Base-by-base conservation (phyloP, 2,888 invertebrate genomes). In the Eupithecia dodoneata region DNA sequence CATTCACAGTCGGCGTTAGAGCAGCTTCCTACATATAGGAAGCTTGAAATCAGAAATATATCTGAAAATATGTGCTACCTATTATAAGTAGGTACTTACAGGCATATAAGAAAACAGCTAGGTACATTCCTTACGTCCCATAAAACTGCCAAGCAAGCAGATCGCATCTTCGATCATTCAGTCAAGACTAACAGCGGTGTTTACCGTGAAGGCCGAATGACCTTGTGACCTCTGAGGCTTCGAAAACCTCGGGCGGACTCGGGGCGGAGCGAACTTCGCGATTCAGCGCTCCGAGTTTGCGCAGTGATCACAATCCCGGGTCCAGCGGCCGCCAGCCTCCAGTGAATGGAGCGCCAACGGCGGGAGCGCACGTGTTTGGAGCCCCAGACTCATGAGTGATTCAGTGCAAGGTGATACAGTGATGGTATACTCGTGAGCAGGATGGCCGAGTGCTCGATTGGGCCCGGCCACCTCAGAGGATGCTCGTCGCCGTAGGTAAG, bases 201-300 rank as follows among this genome's bases (percentile, higher is more conserved):
- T 80, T 86, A 84, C 84, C 84, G 87, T 86, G 86, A 87, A 85
- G 85, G 85, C 86, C 86, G 85, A 85, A 84, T 89, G 90, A 93
- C 93, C 93, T 92, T 93, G 90, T 93, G 94, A 94, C 94, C 94
- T 94, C 94, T 93, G 91, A 81, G 79, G 75, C 86, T 63, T 30
- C 63, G 63, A 42, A 18, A n/a, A 69, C 44, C 44, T 69, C 67
- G 67, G 45, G 2, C 4, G 42, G n/a, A 44, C 9, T 69, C 67
- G 67, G 67, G 44, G 45, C 44, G n/a, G 88, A 88, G 90, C 90
- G 84, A 86, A 88, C 89, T 76, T 88, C 88, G 88, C 87, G 86
- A 90, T 90, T 67, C 72, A 59, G 89, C 90, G 90, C 91, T 87
- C 91, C 89, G 93, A 90, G 91, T 85, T 87, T 94, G 94, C 94